A percentile compares a stretch with the other conserved stretches of the same genome.
Evolutionary conservation across 2,888 invertebrate species (phyloP).

Genomic region (Tryphoninae sp.): DNA sequence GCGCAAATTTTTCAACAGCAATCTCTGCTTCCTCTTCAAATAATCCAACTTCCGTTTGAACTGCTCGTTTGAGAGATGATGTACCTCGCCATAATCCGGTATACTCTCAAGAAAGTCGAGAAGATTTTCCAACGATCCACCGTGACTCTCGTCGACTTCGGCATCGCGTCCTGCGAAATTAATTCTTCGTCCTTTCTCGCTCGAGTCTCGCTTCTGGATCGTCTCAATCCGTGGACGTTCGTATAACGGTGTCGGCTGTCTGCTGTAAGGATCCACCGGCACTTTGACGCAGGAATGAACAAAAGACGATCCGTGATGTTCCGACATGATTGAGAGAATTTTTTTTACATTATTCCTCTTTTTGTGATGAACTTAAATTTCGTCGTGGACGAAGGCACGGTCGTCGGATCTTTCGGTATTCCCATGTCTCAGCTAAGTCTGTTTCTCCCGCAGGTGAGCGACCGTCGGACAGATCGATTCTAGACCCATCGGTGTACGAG

Average conservation of each 20-base stretch:
- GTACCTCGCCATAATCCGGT: constrained; percentile 90
- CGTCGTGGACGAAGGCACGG: constrained; percentile 18
- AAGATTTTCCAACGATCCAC: constrained; percentile 84
- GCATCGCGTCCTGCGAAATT: constrained; percentile 71
- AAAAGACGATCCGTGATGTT: constrained; percentile 85
- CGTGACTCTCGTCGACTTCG: constrained; percentile 57
- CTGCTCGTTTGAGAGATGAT: constrained; percentile 89
- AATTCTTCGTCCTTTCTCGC: constrained; percentile 75
- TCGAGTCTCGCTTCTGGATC: constrained; percentile 63
- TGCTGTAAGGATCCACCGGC: constrained; percentile 87
- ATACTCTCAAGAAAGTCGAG: constrained; percentile 90
- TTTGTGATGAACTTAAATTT: constrained; percentile 5
- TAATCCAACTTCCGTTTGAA: constrained; percentile 88
- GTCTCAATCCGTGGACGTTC: constrained; percentile 82
- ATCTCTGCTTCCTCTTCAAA: constrained; percentile 85
- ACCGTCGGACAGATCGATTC: constrained; percentile 64
- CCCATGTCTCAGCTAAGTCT: constrained; percentile 23
- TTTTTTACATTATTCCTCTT: constrained; percentile 26
- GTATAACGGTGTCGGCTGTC: constrained; percentile 87
- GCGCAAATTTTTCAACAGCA: constrained; percentile 76
- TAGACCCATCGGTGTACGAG: constrained; percentile 57
- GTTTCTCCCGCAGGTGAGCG: constrained; percentile 44
- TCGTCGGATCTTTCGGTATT: constrained; percentile 6
- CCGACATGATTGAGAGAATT: constrained; percentile 77
- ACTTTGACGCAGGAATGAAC: constrained; percentile 88